Percentiles rank a stretch among this genome's conserved stretches.
These are phyloP conservation scores for Crambe crambe DNA, from an alignment of 37 sponge, comb jelly and placozoan genomes.

Conservation along the genomic window DNA sequence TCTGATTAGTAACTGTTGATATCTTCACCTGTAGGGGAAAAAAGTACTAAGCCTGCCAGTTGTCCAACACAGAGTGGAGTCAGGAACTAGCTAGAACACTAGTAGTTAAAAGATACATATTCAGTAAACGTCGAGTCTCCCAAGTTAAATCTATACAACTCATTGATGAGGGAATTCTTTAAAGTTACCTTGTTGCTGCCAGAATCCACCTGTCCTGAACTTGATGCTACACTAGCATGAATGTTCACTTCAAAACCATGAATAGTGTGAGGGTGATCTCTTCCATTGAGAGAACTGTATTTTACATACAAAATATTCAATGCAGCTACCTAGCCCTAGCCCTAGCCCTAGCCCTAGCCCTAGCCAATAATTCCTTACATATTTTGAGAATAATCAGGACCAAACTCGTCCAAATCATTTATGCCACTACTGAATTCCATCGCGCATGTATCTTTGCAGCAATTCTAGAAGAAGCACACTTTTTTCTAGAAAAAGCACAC, in stretches of 20 bases:
- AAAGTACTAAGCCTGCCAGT: background rate
- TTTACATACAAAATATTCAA: background rate
- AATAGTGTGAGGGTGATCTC: constrained; percentile 41
- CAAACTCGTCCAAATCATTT: background rate
- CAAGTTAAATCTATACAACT: no score
- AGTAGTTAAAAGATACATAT: background rate
- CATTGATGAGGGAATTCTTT: no score
- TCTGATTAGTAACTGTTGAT: constrained; percentile 70
- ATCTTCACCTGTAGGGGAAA: constrained; percentile 39
- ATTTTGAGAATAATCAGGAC: no score
- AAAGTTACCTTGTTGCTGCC: constrained; percentile 80
- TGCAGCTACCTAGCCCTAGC: no score
- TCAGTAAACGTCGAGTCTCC: background rate
- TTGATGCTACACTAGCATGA: constrained; percentile 38
- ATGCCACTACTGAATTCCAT: background rate
- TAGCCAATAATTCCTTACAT: no score
- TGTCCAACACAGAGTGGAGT: background rate
- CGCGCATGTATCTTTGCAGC: no score
- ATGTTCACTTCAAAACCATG: constrained; percentile 62
- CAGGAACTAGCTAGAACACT: background rate
- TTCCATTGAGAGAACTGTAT: constrained; percentile 51
- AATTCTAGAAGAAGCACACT: no score
- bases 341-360: no score
- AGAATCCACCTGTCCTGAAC: constrained; percentile 3
- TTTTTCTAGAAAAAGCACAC: no score